Conservation (phyloP, 64 coral and sea anemone species). For the Pocillopora damicornis region DNA sequence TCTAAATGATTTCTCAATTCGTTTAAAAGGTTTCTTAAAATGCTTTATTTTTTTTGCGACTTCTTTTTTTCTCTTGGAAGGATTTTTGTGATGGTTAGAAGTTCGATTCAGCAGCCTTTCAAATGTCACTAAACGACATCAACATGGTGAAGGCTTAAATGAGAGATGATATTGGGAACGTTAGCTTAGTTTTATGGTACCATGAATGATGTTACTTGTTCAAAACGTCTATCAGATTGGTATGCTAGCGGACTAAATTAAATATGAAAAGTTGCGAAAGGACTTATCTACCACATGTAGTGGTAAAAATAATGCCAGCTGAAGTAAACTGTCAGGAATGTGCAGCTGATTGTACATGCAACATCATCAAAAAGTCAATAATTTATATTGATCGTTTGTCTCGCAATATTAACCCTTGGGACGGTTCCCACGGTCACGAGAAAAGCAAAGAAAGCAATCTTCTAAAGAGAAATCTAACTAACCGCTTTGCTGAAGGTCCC, state of each 20-base stretch:
- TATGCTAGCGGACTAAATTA: neutral
- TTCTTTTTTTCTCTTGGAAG: neutral
- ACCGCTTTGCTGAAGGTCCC: too few species aligned
- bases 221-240: neutral
- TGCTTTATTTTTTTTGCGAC: neutral
- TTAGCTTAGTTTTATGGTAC: neutral
- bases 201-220: neutral
- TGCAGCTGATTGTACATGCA: neutral
- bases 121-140: neutral
- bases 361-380: neutral
- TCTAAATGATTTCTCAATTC: too few species aligned
- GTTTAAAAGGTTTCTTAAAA: too few species aligned
- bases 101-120: neutral
- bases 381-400: slow-evolving; percentile 28
- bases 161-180: neutral
- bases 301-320: neutral
- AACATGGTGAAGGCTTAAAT: too few species aligned
- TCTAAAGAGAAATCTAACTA: neutral
- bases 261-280: neutral
- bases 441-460: neutral
- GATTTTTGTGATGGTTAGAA: too few species aligned
- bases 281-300: neutral
- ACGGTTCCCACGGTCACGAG: neutral
- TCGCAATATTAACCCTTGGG: neutral
- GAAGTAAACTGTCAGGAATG: neutral